These are phyloP conservation scores for Polyploca ridens DNA, from an alignment of 2,888 invertebrate species.

Conservation along the genomic window DNA sequence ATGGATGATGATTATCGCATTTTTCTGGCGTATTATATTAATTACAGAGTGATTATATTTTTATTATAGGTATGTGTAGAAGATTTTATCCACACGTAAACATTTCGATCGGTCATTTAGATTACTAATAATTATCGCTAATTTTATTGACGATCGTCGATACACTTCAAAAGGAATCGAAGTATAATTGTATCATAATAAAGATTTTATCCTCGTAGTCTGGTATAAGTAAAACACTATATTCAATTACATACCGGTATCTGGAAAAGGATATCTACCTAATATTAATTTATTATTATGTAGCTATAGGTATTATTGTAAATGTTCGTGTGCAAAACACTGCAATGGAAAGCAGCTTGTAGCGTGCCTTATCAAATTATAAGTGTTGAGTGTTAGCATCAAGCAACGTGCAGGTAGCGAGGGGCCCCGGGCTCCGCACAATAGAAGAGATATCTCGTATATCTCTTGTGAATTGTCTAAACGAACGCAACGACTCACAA, in stretches of 20 bases:
- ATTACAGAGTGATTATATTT: neutral
- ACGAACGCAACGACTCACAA: constrained; percentile 76
- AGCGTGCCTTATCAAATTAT: constrained; percentile 64
- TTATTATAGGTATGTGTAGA: neutral
- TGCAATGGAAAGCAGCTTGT: constrained; percentile 24
- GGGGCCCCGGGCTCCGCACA: constrained; percentile 62
- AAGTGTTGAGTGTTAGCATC: constrained; percentile 62
- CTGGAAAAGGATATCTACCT: too few species aligned
- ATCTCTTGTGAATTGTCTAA: constrained; percentile 77
- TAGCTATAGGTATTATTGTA: too few species aligned
- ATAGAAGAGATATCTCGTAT: constrained; percentile 64
- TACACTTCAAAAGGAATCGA: neutral
- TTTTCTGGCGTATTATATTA: constrained; percentile 4
- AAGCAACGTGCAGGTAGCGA: constrained; percentile 55
- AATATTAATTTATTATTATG: too few species aligned
- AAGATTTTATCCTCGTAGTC: too few species aligned
- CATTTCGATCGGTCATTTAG: constrained; percentile 1
- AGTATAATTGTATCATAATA: too few species aligned
- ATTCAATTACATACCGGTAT: too few species aligned
- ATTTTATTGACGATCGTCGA: neutral
- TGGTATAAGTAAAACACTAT: neutral
- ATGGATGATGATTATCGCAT: constrained; percentile 2
- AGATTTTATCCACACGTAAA: constrained; percentile 7
- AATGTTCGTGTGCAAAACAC: neutral
- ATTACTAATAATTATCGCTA: neutral